These are phyloP conservation scores for Pteruthius melanotis DNA, from an alignment of 2,113 vertebrate species.

Conservation along the genomic window DNA sequence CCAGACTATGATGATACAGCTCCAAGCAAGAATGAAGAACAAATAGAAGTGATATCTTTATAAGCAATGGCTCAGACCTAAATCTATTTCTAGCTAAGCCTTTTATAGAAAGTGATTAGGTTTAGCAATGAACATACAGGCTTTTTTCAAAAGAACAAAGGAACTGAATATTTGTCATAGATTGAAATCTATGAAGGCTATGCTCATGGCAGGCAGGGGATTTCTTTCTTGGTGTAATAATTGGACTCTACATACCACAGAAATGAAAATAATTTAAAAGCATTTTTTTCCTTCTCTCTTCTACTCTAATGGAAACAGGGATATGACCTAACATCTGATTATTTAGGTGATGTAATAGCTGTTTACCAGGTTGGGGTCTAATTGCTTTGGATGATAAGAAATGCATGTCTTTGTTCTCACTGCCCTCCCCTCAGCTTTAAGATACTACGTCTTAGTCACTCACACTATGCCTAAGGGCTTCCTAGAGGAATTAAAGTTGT, in stretches of 20 bases:
- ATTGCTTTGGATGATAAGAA: background rate
- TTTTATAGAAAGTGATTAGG: slow-evolving; percentile 51
- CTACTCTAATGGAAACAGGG: background rate
- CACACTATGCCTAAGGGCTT: background rate
- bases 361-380: background rate
- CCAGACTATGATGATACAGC: background rate
- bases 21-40: slow-evolving; percentile 7
- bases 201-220: background rate
- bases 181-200: background rate
- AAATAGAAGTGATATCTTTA: slow-evolving; percentile 9
- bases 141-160: background rate
- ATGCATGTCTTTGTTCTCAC: background rate
- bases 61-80: background rate
- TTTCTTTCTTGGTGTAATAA: slow-evolving; percentile 16
- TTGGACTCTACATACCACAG: background rate
- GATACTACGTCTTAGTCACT: background rate
- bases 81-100: slow-evolving; percentile 55
- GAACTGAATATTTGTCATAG: background rate
- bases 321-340: background rate
- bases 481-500: background rate
- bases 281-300: background rate
- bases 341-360: background rate
- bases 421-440: background rate
- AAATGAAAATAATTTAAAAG: slow-evolving; percentile 1
- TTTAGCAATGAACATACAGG: background rate